phyloP scores from a whole-genome alignment of 2,797 vertebrate genomes.

The Glossophaga mutica region DNA sequence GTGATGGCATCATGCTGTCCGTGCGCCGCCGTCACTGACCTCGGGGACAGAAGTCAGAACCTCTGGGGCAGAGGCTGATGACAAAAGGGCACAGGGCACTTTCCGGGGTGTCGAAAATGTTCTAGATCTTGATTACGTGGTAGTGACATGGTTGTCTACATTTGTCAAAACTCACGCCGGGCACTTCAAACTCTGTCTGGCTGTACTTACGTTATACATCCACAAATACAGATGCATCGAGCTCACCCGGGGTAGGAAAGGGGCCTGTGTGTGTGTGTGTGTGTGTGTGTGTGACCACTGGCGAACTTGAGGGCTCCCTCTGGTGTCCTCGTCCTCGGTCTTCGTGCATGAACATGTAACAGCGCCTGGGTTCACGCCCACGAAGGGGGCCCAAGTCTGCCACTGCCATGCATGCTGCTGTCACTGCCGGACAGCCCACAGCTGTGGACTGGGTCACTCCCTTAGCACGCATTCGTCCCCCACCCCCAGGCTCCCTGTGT shows the following conservation, averaged over 20 bases:
- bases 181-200: neutral
- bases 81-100: neutral
- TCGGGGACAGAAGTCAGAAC: neutral
- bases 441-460: neutral
- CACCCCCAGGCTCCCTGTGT: neutral
- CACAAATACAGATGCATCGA: neutral
- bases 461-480: neutral
- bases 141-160: neutral
- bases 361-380: neutral
- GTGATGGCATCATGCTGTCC: fast-evolving
- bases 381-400: neutral
- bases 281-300: neutral
- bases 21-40: neutral
- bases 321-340: fast-evolving
- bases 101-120: neutral
- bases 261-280: too few species aligned
- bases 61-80: fast-evolving
- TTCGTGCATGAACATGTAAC: too few species aligned
- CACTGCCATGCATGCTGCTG: neutral
- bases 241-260: neutral
- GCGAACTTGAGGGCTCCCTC: neutral
- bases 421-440: neutral
- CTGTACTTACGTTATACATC: neutral
- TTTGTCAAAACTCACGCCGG: neutral
- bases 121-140: neutral